These are phyloP conservation scores for Babyrousa celebensis DNA, from an alignment of 2,797 vertebrate genomes.

Conservation along the genomic window DNA sequence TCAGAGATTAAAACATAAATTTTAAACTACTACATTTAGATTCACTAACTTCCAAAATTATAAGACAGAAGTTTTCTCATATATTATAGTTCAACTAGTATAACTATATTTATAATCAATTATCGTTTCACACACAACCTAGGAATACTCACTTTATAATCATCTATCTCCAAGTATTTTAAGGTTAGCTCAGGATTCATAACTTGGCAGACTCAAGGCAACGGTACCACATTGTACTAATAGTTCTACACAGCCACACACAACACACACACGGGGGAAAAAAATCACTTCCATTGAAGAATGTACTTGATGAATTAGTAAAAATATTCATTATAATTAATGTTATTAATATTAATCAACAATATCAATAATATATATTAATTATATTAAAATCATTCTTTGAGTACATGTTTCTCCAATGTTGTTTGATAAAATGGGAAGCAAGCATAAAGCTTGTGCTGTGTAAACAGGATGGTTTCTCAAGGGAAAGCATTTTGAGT, in stretches of 20 bases:
- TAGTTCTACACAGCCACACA: neutral
- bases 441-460: neutral
- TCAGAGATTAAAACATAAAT: neutral
- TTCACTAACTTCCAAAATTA: neutral
- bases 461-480: neutral
- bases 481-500: neutral
- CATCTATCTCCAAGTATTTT: slow-evolving; percentile 26
- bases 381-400: slow-evolving; percentile 29
- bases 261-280: neutral
- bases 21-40: slow-evolving; percentile 34
- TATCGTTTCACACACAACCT: slow-evolving; percentile 14
- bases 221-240: neutral
- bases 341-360: no score
- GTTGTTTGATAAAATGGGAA: neutral
- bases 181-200: slow-evolving; percentile 12
- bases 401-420: neutral
- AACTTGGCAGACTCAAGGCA: neutral
- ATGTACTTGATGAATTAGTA: neutral
- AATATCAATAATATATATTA: neutral
- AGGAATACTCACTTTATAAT: slow-evolving; percentile 18
- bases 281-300: neutral
- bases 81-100: neutral
- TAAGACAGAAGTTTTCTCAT: slow-evolving; percentile 11
- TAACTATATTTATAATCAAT: neutral
- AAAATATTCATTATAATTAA: neutral